phyloP scores from a whole-genome alignment of 2,888 invertebrate species.

The Melanotus villosus region DNA sequence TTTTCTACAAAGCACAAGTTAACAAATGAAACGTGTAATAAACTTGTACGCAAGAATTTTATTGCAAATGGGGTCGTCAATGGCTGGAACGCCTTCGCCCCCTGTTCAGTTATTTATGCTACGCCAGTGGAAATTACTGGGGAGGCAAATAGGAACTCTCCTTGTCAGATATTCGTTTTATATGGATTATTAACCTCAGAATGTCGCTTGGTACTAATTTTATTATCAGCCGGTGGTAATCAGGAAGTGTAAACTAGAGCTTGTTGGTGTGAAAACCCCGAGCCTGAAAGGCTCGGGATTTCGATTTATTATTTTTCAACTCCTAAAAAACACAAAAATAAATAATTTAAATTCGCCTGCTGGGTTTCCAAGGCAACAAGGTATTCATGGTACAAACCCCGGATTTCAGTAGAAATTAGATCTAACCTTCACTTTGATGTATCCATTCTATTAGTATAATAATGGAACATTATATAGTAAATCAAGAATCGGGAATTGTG shows the following conservation, averaged over 20 bases:
- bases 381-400: too few relatives aligned
- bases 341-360: too few relatives aligned
- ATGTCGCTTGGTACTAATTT: too few relatives aligned
- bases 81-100: constrained; percentile 13
- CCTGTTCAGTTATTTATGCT: constrained; percentile 5
- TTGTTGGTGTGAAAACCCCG: too few relatives aligned
- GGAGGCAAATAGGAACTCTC: background rate
- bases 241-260: too few relatives aligned
- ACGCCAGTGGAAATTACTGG: background rate
- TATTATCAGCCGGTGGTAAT: too few relatives aligned
- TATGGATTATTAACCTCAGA: background rate
- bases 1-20: background rate
- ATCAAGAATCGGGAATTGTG: constrained; percentile 26
- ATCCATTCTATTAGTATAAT: constrained; percentile 25
- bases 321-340: too few relatives aligned
- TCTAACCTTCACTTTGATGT: constrained; percentile 9
- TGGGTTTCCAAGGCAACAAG: too few relatives aligned
- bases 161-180: background rate
- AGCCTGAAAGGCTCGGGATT: too few relatives aligned
- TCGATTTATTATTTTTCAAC: too few relatives aligned
- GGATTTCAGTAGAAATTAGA: background rate
- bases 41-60: constrained; percentile 11
- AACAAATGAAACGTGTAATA: constrained; percentile 10
- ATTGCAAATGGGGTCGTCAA: constrained; percentile 17
- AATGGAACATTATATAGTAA: constrained; percentile 19